Percentiles rank a stretch among this genome's conserved stretches.
phyloP scores from a whole-genome alignment of 1,140 invertebrate genomes.

The Macrotrachela quadricornifera region DNA sequence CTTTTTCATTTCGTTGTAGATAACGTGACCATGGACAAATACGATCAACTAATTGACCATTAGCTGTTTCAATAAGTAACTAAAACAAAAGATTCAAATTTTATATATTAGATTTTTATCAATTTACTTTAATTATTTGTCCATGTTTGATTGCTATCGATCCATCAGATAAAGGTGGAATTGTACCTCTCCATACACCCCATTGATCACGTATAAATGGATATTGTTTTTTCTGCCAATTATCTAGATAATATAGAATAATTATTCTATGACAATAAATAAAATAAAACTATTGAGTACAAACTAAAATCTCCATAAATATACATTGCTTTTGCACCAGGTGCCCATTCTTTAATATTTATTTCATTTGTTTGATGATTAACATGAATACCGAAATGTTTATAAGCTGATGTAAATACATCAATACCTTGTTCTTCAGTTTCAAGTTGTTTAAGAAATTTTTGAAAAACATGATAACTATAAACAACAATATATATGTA shows the following conservation, averaged over 20 bases:
- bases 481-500: slow-evolving; percentile 43
- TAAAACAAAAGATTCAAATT: slow-evolving; percentile 16
- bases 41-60: slow-evolving; percentile 56
- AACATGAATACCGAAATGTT: slow-evolving; percentile 66
- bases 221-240: slow-evolving; percentile 60
- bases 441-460: too few species aligned
- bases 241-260: slow-evolving; percentile 38
- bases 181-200: slow-evolving; percentile 77
- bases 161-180: slow-evolving; percentile 63
- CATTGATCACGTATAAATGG: slow-evolving; percentile 62
- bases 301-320: slow-evolving; percentile 86
- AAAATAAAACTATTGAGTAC: too few species aligned
- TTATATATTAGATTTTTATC: neutral
- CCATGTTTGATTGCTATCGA: slow-evolving; percentile 57
- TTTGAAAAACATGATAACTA: too few species aligned
- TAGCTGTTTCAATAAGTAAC: slow-evolving; percentile 49
- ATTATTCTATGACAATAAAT: too few species aligned
- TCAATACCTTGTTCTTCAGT: slow-evolving; percentile 49
- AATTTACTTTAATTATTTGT: slow-evolving; percentile 56
- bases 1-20: slow-evolving; percentile 51
- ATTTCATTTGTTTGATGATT: slow-evolving; percentile 51
- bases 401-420: slow-evolving; percentile 61
- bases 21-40: slow-evolving; percentile 88
- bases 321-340: slow-evolving; percentile 62
- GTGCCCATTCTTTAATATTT: slow-evolving; percentile 75